Evolutionary conservation across 53 echinoderm and acorn worm genomes (phyloP).

Genomic region (Echinometra lucunter): DNA sequence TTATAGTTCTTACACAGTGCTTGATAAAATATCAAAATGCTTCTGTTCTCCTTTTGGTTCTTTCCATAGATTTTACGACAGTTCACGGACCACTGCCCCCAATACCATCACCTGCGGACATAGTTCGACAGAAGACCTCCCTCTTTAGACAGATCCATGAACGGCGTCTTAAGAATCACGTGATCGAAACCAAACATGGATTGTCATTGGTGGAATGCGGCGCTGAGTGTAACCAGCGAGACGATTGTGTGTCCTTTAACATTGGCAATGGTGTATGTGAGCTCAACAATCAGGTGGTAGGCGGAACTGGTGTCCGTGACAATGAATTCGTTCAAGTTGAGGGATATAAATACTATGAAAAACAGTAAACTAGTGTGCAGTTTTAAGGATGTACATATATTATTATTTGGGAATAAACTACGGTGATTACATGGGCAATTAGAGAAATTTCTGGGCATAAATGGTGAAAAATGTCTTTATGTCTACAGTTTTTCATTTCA

Average conservation of each 20-base stretch:
- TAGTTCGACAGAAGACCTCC: not conserved
- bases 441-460: no score
- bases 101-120: not conserved
- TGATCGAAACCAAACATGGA: not conserved
- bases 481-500: no score
- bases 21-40: no score
- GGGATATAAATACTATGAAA: not conserved
- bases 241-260: constrained; percentile 14
- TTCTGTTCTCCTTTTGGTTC: no score
- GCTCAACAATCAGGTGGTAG: not conserved
- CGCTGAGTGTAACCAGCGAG: not conserved
- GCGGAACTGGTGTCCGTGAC: not conserved
- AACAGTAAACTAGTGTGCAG: not conserved
- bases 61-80: no score
- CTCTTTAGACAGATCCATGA: not conserved
- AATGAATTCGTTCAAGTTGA: not conserved
- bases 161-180: not conserved
- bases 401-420: no score
- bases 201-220: not conserved
- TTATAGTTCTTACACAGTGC: no score
- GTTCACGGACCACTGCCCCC: not conserved
- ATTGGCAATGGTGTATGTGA: not conserved
- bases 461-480: no score
- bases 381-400: no score
- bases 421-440: no score